Base-by-base conservation (phyloP, 2,113 vertebrate genomes). In the Hiodon tergisus region DNA sequence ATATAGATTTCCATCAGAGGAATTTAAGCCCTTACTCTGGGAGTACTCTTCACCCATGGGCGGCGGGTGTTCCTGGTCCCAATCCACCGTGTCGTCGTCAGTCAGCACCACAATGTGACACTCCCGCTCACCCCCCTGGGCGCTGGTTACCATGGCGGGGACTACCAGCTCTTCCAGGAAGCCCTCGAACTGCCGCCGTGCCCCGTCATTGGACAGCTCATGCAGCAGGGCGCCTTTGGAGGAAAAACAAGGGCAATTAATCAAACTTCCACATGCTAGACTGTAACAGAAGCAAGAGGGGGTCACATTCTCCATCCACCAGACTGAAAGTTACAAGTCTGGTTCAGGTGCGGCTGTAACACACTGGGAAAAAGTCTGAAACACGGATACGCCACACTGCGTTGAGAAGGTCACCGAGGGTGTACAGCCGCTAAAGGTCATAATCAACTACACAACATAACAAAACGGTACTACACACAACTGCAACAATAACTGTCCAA, bases 41-140 rank as follows among this genome's bases (percentile, higher is more conserved):
- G 76, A 78, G 47, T 76, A 74, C 67, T 81, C 77, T 62, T 94
- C 93, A 62, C 93, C 93, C 92, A 94, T 92, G 0, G 91, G 92
- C 8, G 93, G 93, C 0, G 93, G 93, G 3, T 94, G 90, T 73
- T 94, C 91, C 77, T 91, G 90, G 66, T 94, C 93, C 93, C 93
- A 94, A 82, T 94, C 93, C 81, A 94, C 92, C 0, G 90, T 91
- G 79, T 94, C 93, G 13, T 94, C 93, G 0, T 93, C 92, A 0
- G 90, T 92, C 78, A 94, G 87, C 66, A 94, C 92, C 0, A 94
- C 93, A 0, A 94, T 93, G 71, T 94, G 93, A 66, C 91, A 93
- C 4, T 93, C 93, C 0, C 92, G 84, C 72, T 94, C 93, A 0
- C 93, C 93, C 55, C 92, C 93, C 80, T 90, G 85, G 3, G 93